Percentiles rank a stretch among this genome's conserved stretches.
Conservation (phyloP, 1,140 invertebrate genomes). For the Galendromus occidentalis region DNA sequence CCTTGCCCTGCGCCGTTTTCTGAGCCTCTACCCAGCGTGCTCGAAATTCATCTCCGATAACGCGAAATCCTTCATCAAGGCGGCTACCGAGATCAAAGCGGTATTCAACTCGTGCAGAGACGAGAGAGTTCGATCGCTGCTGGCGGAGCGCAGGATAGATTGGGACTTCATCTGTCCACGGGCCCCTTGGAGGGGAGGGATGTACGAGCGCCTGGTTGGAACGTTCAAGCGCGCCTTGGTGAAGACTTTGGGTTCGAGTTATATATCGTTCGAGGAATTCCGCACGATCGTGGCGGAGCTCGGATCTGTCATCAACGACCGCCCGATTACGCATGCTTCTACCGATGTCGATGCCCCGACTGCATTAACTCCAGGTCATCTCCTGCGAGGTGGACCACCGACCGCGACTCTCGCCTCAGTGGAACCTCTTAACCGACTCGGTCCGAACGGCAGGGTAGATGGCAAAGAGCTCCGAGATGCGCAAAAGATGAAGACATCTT, state of each 20-base stretch:
- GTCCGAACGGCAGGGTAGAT: background rate
- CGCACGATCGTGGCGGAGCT: background rate
- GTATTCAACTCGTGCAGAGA: background rate
- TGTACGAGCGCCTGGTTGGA: background rate
- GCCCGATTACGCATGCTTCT: background rate
- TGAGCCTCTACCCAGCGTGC: background rate
- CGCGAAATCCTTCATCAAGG: too few species aligned
- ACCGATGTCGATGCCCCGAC: background rate
- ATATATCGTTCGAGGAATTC: too few species aligned
- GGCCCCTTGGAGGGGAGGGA: background rate
- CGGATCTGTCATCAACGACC: background rate
- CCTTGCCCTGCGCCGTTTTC: background rate
- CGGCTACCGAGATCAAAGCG: too few species aligned
- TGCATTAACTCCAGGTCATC: background rate
- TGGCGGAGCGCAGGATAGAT: background rate
- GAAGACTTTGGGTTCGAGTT: too few species aligned
- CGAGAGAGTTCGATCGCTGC: background rate
- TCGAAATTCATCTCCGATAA: background rate
- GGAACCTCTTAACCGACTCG: background rate
- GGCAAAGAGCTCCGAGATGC: background rate
- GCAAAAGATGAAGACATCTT: background rate
- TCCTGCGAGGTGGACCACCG: background rate
- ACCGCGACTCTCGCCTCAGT: background rate
- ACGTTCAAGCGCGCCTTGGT: background rate
- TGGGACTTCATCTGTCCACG: background rate